These are phyloP conservation scores for Lycopodina hypogea DNA, from an alignment of 37 sponge, comb jelly and placozoan species.

Conservation along the genomic window DNA sequence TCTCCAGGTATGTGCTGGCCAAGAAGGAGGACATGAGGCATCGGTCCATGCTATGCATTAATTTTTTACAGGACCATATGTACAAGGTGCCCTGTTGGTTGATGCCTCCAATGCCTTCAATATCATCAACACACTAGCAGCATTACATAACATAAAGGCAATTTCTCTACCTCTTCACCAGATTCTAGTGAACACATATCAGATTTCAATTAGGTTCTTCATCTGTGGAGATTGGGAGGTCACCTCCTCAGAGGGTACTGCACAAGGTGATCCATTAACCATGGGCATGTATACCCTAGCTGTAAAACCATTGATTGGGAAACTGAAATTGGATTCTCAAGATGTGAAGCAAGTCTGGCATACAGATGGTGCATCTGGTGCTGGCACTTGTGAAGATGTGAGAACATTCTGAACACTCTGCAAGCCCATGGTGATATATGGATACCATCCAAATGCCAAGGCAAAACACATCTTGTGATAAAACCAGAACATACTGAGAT, in stretches of 20 bases:
- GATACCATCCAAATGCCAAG: no score
- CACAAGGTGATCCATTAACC: no score
- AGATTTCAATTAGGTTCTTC: constrained; percentile 3
- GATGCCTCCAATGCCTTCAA: constrained; percentile 73
- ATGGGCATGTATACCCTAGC: constrained; percentile 53
- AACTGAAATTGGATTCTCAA: no score
- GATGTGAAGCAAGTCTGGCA: no score
- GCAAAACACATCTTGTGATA: no score
- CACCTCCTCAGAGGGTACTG: constrained; percentile 28
- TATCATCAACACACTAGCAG: no score
- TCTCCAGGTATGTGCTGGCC: constrained; percentile 67
- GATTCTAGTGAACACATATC: no score
- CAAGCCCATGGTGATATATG: no score
- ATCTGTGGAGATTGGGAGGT: constrained; percentile 20
- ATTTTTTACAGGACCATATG: no score
- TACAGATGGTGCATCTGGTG: constrained; percentile 57
- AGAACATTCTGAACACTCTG: constrained; percentile 28
- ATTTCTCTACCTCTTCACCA: constrained; percentile 39
- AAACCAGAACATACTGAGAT: no score
- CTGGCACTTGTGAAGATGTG: constrained; percentile 21
- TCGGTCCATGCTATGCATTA: constrained; percentile 62
- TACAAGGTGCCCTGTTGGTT: constrained; percentile 32
- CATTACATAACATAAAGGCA: constrained; percentile 46
- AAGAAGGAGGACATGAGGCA: constrained; percentile 61
- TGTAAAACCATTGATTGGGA: no score